Percentiles rank a stretch among this genome's conserved stretches.
Evolutionary conservation across 2,888 invertebrate genomes (phyloP).

Genomic region (Pseudococcus jackbeardsleyi): DNA sequence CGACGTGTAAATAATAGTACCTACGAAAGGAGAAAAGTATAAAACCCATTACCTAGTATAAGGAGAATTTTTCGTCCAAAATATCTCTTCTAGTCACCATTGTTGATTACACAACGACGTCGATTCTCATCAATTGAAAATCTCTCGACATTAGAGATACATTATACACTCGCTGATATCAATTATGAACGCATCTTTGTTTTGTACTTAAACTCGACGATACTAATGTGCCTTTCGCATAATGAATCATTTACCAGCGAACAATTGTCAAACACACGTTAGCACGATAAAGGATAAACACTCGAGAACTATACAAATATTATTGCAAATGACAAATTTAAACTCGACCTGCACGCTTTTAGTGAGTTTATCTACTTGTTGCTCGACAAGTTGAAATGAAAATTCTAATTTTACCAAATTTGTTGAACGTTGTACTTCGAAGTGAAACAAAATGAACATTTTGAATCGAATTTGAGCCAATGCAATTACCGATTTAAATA

Average conservation of each 20-base stretch:
- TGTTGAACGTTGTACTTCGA: not conserved
- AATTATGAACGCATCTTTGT: slow-evolving; percentile 13
- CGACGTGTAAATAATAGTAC: not conserved
- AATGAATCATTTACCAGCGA: not conserved
- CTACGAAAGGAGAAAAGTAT: not conserved
- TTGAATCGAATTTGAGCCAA: not conserved
- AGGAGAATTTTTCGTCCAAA: not conserved
- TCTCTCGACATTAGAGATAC: not conserved
- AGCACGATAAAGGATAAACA: slow-evolving; percentile 4
- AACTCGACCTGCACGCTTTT: not conserved
- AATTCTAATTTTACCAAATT: not conserved
- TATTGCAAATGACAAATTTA: not conserved
- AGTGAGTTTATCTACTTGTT: not conserved
- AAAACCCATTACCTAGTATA: not conserved
- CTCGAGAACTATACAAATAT: slow-evolving; percentile 2
- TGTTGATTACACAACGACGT: not conserved
- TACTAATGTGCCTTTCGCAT: not conserved
- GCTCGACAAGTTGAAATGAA: not conserved
- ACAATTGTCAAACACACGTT: not conserved
- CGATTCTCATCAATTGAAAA: not conserved
- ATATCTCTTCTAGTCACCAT: not conserved
- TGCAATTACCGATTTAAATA: not conserved
- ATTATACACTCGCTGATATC: not conserved
- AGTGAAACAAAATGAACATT: not conserved
- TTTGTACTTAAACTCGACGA: not conserved